Evolutionary conservation across 2,888 invertebrate genomes (phyloP), one percentile per base, ranked within the genome.

Genomic region (Sarcophaga caerulescens): DNA sequence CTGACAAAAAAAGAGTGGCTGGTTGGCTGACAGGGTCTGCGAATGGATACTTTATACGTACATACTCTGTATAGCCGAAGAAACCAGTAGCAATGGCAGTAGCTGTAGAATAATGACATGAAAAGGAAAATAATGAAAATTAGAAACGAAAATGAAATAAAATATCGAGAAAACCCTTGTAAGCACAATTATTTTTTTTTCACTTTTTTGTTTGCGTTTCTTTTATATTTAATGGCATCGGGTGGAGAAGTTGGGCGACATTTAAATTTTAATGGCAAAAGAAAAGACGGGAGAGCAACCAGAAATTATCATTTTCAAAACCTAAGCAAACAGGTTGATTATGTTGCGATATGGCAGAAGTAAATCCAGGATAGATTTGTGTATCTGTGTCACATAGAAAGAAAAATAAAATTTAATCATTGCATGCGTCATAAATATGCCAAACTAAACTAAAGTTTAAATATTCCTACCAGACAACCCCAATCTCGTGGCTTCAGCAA

Each of bases 181-280:
- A 76, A 76, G 70, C 65, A 66, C n/a, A 76, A 76, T 76, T 71
- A 71, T 65, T 63, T 82, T 59, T 81, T 44, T 10, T 52, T 4
- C 14, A 14, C 17, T 52, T 52, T 52, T 52, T 14, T 52, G 17
- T 52, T 14, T 14, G 52, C 1, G 4, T 52, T 52, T 17, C 52
- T 14, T 52, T 52, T 52, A 52, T 4, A 44, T 17, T 74, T 63
- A 84, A 78, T 68, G 83, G 83, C 57, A 62, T 35, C 19, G 52
- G 78, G n/a, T 25, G 19, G 63, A 35, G 69, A 68, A 74, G 74
- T 59, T 68, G 74, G 44, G 78, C 74, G 83, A 79, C 83, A 79
- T 84, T 84, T 84, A 84, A 84, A 84, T 79, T 78, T 84, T 69
- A 84, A 78, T 57, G 52, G 25, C 4, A 47, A 52, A 14, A 70